Evolutionary conservation across 2,113 vertebrate genomes (phyloP).

Genomic region (Delphinapterus leucas): DNA sequence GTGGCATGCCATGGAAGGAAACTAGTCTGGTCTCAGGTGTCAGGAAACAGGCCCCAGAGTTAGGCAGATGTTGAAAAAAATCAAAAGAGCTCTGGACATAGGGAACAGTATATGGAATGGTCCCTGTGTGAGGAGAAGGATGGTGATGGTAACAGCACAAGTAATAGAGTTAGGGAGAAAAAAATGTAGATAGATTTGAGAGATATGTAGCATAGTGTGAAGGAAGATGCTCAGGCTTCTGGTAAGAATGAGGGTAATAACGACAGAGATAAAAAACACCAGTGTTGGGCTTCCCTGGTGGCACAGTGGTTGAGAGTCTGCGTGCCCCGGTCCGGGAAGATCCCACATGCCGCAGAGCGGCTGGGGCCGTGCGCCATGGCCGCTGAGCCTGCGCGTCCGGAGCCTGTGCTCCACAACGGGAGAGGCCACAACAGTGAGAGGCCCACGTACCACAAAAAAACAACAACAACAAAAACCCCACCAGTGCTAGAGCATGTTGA

Average conservation of each 20-base stretch:
- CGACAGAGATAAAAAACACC: background rate
- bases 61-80: background rate
- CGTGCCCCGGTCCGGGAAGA: too few relatives aligned
- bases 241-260: background rate
- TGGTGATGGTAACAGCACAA: background rate
- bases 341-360: too few relatives aligned
- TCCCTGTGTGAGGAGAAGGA: background rate
- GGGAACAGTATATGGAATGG: too few relatives aligned
- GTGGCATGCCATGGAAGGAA: background rate
- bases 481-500: background rate
- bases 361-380: too few relatives aligned
- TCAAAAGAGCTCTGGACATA: background rate
- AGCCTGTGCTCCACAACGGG: too few relatives aligned
- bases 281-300: background rate
- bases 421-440: too few relatives aligned
- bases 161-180: background rate
- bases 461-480: fast-evolving
- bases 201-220: background rate
- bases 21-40: background rate
- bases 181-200: background rate
- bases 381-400: too few relatives aligned
- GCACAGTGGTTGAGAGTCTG: too few relatives aligned
- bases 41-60: background rate
- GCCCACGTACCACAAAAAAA: too few relatives aligned
- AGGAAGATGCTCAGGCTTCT: background rate